Evolutionary conservation across 2,888 invertebrate species (phyloP).

Genomic region (Phorcus lineatus): DNA sequence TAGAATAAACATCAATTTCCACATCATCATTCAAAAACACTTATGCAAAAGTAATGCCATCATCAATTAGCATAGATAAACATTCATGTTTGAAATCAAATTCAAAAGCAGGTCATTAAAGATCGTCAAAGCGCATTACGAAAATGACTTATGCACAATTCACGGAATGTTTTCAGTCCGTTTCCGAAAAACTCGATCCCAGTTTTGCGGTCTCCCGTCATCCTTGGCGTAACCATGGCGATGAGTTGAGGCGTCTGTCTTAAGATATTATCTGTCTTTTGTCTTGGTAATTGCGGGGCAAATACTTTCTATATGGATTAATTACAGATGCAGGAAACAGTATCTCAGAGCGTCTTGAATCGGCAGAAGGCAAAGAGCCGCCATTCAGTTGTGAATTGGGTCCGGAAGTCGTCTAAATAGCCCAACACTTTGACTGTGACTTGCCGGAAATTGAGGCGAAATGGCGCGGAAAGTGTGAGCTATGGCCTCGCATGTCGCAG

Average conservation of each 20-base stretch:
- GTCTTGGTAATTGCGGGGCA: conserved; percentile 27
- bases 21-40: no score
- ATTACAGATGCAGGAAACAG: conserved; percentile 21
- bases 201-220: no score
- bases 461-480: conserved; percentile 25
- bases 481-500: conserved; percentile 12
- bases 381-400: conserved; percentile 19
- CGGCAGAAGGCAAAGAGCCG: conserved; percentile 11
- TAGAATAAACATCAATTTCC: no score
- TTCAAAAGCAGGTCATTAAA: no score
- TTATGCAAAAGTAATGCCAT: no score
- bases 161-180: no score
- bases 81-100: no score
- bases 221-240: no score
- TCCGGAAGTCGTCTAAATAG: conserved; percentile 20
- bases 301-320: conserved; percentile 23
- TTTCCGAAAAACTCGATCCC: no score
- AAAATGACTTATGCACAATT: no score
- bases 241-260: not conserved
- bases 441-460: conserved; percentile 28
- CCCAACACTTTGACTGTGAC: conserved; percentile 20
- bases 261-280: conserved; percentile 22
- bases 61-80: no score
- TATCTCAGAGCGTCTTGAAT: conserved; percentile 4
- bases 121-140: no score